Evolutionary conservation across 2,113 vertebrate genomes (phyloP).

Genomic region (Jaculus jaculus): DNA sequence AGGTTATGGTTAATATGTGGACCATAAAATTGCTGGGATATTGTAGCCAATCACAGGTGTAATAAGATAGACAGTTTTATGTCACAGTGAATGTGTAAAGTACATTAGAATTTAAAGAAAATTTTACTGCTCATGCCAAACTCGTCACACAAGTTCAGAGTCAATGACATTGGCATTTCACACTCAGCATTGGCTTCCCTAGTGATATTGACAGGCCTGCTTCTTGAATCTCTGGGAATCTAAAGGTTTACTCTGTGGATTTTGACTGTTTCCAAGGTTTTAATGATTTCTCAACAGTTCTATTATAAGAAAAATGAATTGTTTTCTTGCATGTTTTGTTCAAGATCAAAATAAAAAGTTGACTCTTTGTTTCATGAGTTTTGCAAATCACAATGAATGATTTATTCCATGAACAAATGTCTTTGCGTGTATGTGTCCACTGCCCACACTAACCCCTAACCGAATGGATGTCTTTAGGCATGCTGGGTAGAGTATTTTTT

Average conservation of each 20-base stretch:
- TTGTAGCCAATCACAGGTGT: not conserved
- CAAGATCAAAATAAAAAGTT: constrained; percentile 57
- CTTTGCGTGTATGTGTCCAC: not conserved
- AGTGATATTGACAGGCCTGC: constrained; percentile 22
- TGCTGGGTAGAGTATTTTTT: not conserved
- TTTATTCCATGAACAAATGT: constrained; percentile 36
- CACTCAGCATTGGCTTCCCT: constrained; percentile 33
- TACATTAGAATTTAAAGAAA: constrained; percentile 38
- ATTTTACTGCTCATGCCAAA: constrained; percentile 33
- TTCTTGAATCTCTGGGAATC: constrained; percentile 1
- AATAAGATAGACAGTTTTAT: not conserved
- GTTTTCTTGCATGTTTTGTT: constrained; percentile 15
- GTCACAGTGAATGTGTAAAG: not conserved
- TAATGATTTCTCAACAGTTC: constrained; percentile 52
- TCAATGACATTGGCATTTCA: constrained; percentile 55
- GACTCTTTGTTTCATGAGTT: constrained; percentile 59
- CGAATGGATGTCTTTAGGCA: not conserved
- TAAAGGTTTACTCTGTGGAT: constrained; percentile 23
- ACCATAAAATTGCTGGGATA: not conserved
- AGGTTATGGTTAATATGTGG: not conserved
- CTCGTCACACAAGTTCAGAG: constrained; percentile 40
- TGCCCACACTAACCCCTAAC: not conserved
- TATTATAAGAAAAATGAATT: not conserved
- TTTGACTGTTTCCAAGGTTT: constrained; percentile 47
- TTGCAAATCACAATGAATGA: constrained; percentile 37